phyloP scores from a whole-genome alignment of 2,113 vertebrate genomes.

The Galbula dea region DNA sequence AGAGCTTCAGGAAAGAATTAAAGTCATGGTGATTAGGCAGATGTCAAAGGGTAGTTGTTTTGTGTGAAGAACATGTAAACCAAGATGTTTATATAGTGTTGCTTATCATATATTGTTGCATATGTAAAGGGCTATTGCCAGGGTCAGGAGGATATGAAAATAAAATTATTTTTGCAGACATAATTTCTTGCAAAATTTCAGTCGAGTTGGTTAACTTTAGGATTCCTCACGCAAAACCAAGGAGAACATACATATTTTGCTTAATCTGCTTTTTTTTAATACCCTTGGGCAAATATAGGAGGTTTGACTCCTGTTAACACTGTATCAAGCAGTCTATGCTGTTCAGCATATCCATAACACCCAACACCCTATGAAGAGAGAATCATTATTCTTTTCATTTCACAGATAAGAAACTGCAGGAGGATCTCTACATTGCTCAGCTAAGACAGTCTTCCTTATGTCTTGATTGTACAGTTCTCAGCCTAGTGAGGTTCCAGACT shows the following conservation, averaged over 20 bases:
- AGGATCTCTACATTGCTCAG: not conserved
- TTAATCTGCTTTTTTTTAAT: not conserved
- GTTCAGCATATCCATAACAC: not conserved
- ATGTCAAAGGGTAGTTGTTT: not conserved
- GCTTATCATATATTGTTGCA: not conserved
- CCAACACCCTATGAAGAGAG: not conserved
- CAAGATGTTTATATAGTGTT: no score
- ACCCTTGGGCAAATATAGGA: not conserved
- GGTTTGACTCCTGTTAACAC: not conserved
- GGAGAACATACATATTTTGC: not conserved
- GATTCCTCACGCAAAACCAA: not conserved
- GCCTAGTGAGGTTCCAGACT: not conserved
- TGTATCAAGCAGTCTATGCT: not conserved
- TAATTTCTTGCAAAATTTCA: not conserved
- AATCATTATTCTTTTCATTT: not conserved
- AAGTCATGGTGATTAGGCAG: not conserved
- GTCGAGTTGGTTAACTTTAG: not conserved
- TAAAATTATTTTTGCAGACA: not conserved
- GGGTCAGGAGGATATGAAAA: not conserved
- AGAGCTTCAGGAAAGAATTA: not conserved
- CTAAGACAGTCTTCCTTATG: not conserved
- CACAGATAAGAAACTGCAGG: not conserved
- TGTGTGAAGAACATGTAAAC: no score
- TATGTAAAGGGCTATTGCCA: not conserved
- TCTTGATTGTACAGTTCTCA: not conserved